A percentile compares a stretch with the other conserved stretches of the same genome.
Conservation (phyloP, 2,888 invertebrate genomes). For the Agapostemon virescens region DNA sequence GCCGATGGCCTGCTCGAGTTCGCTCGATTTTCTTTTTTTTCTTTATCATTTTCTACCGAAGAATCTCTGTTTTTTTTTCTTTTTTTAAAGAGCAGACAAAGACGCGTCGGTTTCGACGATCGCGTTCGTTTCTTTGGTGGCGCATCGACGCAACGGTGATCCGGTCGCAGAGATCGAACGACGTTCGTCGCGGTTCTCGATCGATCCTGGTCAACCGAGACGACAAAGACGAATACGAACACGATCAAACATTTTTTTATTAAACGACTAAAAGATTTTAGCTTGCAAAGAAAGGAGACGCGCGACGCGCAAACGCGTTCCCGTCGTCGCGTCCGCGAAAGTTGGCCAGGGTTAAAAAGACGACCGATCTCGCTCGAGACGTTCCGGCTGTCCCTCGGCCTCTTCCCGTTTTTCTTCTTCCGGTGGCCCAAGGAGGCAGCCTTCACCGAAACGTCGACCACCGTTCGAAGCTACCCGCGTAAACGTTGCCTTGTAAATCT, state of each 20-base stretch:
- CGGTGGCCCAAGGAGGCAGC: background rate
- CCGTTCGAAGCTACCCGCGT: too few relatives aligned
- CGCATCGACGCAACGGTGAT: background rate
- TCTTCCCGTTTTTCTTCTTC: background rate
- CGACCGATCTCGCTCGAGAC: background rate
- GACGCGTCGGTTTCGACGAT: background rate
- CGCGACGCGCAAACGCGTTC: too few relatives aligned
- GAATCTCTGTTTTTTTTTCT: constrained; percentile 10
- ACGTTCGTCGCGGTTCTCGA: background rate
- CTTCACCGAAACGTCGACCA: background rate
- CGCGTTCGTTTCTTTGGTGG: background rate
- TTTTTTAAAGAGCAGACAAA: background rate
- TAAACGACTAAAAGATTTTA: background rate
- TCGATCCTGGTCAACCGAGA: background rate
- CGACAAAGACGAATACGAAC: background rate
- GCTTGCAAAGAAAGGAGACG: background rate
- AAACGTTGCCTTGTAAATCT: too few relatives aligned
- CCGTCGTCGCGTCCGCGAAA: background rate
- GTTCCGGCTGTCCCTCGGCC: background rate
- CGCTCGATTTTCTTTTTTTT: background rate
- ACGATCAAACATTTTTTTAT: background rate
- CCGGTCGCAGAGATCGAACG: background rate
- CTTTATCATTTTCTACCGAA: background rate
- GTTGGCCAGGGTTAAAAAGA: background rate
- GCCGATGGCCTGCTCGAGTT: background rate